Conservation (phyloP, 2,113 vertebrate species). For the Gracilinanus agilis region DNA sequence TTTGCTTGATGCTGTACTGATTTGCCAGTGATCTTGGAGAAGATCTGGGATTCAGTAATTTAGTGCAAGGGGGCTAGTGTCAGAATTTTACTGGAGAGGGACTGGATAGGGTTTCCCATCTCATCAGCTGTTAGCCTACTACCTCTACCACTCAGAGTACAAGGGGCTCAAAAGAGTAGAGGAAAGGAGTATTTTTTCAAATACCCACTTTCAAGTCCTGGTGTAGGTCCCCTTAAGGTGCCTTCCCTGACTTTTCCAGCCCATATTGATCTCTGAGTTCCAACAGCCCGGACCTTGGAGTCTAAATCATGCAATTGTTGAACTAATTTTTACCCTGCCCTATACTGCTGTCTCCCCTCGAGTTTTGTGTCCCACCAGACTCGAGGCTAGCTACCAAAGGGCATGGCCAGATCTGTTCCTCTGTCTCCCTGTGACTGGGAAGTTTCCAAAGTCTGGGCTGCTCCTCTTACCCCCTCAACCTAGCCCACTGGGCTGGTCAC, state of each 20-base stretch:
- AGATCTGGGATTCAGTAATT: neutral
- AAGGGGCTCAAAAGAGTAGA: neutral
- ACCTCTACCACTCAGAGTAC: neutral
- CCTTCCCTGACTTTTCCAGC: neutral
- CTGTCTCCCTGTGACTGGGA: neutral
- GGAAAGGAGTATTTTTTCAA: neutral
- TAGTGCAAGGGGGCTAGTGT: neutral
- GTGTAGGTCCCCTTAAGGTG: neutral
- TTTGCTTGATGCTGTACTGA: neutral
- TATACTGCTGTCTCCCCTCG: accelerated
- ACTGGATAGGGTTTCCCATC: neutral
- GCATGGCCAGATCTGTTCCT: neutral
- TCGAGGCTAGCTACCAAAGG: neutral
- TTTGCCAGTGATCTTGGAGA: neutral
- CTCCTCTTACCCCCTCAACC: neutral
- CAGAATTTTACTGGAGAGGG: neutral
- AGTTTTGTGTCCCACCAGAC: neutral
- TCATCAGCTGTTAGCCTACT: neutral
- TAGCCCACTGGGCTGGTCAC: neutral
- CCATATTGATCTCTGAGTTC: neutral
- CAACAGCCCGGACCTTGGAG: neutral
- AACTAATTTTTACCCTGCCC: neutral
- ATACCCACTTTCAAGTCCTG: neutral
- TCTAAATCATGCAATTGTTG: neutral
- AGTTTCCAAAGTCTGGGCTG: neutral